phyloP scores from a whole-genome alignment of 2,113 vertebrate species.

The Syngnathoides biaculeatus region DNA sequence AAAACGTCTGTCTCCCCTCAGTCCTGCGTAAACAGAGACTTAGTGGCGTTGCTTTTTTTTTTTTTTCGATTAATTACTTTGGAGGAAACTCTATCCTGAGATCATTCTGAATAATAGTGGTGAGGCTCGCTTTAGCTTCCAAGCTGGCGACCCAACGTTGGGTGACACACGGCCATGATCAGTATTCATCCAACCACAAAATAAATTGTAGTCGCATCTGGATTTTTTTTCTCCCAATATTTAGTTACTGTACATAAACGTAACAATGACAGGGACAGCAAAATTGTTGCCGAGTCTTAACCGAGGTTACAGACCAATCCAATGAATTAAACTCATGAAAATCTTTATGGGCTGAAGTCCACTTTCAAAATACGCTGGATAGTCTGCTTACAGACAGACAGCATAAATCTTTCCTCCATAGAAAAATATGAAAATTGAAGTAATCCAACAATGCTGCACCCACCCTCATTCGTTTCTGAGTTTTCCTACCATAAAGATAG shows the following conservation, averaged over 20 bases:
- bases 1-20: background rate
- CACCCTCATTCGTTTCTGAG: too few relatives aligned
- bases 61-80: conserved; percentile 11
- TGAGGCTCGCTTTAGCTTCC: background rate
- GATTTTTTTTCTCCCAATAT: too few relatives aligned
- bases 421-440: background rate
- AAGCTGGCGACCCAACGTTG: background rate
- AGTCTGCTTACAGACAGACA: background rate
- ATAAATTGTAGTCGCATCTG: conserved; percentile 32
- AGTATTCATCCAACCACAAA: conserved; percentile 27
- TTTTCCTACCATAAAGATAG: too few relatives aligned
- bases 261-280: conserved; percentile 46
- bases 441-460: too few relatives aligned
- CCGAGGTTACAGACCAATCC: conserved; percentile 56
- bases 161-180: conserved; percentile 21
- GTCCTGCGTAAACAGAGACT: conserved; percentile 4
- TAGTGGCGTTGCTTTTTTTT: background rate
- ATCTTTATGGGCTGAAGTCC: conserved; percentile 47
- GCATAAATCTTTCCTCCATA: background rate
- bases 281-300: conserved; percentile 59
- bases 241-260: conserved; percentile 22
- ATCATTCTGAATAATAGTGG: background rate
- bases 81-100: conserved; percentile 6
- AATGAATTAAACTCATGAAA: conserved; percentile 50
- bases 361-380: conserved; percentile 25